phyloP scores from a whole-genome alignment of 2,888 invertebrate genomes.

The Pandemis heparana region DNA sequence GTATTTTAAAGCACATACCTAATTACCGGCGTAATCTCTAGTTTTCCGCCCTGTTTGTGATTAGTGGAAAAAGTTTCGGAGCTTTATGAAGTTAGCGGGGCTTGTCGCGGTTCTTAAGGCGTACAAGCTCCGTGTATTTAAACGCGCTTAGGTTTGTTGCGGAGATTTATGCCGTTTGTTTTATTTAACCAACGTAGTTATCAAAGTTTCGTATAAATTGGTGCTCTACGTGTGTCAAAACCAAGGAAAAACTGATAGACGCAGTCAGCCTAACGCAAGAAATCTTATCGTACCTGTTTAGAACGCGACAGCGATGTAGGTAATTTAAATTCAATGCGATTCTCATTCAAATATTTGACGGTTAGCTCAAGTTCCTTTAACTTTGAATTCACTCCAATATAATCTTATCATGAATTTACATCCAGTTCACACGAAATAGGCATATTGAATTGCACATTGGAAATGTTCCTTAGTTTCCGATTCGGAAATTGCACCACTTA shows the following conservation, averaged over 20 bases:
- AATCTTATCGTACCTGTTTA: too few species aligned
- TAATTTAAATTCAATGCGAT: too few species aligned
- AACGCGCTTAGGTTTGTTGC: constrained; percentile 8
- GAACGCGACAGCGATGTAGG: too few species aligned
- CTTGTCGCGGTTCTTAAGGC: constrained; percentile 21
- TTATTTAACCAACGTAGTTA: background rate
- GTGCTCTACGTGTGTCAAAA: background rate
- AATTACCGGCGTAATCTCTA: constrained; percentile 24
- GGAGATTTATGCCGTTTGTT: constrained; percentile 6
- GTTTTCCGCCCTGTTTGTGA: constrained; percentile 26
- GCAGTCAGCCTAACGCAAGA: too few species aligned
- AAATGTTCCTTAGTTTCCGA: constrained; percentile 52
- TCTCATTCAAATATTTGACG: too few species aligned
- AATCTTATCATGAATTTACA: background rate
- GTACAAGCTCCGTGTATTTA: background rate
- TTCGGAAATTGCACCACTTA: constrained; percentile 56
- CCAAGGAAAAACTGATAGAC: too few species aligned
- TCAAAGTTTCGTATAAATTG: background rate
- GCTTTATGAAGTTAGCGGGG: constrained; percentile 8
- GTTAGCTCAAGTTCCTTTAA: background rate
- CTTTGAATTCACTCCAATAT: background rate
- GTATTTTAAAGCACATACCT: constrained; percentile 29
- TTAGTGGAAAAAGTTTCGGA: constrained; percentile 31
- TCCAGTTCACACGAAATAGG: background rate
- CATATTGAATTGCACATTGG: constrained; percentile 44